Conservation (phyloP, 2,797 vertebrate species). For the Cirrhinus mrigala region DNA sequence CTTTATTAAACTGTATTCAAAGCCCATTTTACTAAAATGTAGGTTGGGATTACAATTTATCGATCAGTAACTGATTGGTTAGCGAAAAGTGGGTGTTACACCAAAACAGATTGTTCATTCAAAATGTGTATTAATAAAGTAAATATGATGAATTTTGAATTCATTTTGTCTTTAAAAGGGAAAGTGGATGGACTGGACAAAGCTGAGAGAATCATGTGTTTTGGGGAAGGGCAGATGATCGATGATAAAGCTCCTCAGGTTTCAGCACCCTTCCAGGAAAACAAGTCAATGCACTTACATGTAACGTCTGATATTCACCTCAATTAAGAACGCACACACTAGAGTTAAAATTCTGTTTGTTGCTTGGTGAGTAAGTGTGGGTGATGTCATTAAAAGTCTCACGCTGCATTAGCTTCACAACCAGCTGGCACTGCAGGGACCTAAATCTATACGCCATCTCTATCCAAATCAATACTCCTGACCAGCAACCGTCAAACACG, state of each 20-base stretch:
- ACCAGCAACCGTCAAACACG: conserved; percentile 38
- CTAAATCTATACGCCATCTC: conserved; percentile 42
- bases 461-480: conserved; percentile 46
- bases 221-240: conserved; percentile 37
- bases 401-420: conserved; percentile 31
- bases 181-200: background rate
- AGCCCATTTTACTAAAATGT: background rate
- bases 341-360: conserved; percentile 10
- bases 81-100: background rate
- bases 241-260: conserved; percentile 69
- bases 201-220: conserved; percentile 17
- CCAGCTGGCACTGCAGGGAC: conserved; percentile 29
- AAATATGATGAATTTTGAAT: background rate
- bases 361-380: background rate
- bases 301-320: conserved; percentile 55
- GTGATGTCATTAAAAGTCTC: conserved; percentile 25
- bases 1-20: background rate
- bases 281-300: conserved; percentile 47
- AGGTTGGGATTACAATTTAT: background rate
- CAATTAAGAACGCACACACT: conserved; percentile 19
- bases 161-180: background rate
- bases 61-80: background rate
- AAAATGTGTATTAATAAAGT: background rate
- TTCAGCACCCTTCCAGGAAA: conserved; percentile 71
- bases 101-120: background rate